Conservation (phyloP, 2,888 invertebrate genomes). For the Drosophila rubida region DNA sequence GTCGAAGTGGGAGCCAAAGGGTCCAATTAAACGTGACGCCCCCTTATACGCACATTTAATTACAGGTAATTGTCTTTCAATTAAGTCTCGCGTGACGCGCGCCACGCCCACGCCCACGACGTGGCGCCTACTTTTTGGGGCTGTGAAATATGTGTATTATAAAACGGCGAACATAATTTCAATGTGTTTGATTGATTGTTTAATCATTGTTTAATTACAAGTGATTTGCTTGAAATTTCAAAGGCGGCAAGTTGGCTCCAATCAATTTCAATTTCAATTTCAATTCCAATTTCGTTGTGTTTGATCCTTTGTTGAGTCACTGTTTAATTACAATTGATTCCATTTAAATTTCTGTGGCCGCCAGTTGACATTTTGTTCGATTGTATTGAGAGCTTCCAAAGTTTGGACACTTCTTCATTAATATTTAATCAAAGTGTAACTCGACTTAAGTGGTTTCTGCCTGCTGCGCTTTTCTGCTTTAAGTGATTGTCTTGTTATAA, state of each 20-base stretch:
- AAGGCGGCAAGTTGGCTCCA: background rate
- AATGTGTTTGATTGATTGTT: constrained; percentile 3
- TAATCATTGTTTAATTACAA: background rate
- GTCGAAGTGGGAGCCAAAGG: constrained; percentile 21
- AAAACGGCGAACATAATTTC: constrained; percentile 7
- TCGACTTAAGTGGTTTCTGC: no score
- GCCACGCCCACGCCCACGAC: constrained; percentile 50
- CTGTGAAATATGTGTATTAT: background rate
- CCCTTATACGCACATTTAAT: constrained; percentile 68
- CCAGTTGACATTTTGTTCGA: no score
- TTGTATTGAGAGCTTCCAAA: no score
- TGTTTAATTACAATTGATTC: no score
- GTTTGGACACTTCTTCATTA: no score
- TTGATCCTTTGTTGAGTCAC: background rate
- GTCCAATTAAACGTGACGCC: constrained; percentile 67
- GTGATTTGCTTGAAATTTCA: background rate
- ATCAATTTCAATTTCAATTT: background rate
- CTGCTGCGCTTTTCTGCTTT: no score
- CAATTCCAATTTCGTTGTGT: no score
- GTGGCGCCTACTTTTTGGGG: background rate
- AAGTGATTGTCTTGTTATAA: no score
- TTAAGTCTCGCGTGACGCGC: constrained; percentile 65
- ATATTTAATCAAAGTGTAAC: no score
- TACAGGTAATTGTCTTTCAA: constrained; percentile 77
- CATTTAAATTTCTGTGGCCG: no score